Evolutionary conservation across 2,113 vertebrate species (phyloP).

Genomic region (Chroicocephalus ridibundus): DNA sequence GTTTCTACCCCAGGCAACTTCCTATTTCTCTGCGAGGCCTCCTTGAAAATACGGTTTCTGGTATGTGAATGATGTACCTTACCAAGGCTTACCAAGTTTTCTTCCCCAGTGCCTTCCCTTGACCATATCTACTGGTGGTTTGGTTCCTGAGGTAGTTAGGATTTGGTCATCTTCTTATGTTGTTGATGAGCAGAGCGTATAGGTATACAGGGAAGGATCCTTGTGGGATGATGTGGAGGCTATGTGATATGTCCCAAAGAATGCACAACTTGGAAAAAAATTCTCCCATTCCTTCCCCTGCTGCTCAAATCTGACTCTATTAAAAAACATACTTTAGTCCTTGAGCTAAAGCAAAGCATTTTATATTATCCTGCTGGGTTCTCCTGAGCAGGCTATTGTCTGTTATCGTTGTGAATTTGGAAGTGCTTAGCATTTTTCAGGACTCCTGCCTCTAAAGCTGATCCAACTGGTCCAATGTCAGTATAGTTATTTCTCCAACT

Average conservation of each 20-base stretch:
- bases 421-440: neutral
- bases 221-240: neutral
- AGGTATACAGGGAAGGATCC: neutral
- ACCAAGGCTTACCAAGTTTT: neutral
- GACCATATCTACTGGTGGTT: neutral
- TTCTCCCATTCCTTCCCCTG: neutral
- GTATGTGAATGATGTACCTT: fast-evolving
- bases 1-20: neutral
- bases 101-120: neutral
- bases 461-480: neutral
- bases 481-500: neutral
- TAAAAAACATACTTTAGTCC: neutral
- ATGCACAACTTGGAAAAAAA: neutral
- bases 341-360: neutral
- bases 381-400: neutral
- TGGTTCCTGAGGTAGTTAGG: neutral
- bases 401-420: neutral
- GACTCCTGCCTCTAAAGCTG: neutral
- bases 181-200: neutral
- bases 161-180: neutral
- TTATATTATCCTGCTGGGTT: neutral
- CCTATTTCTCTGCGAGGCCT: neutral
- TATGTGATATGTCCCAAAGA: neutral
- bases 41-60: neutral
- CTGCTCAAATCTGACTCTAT: neutral